Conservation (phyloP, 2,888 invertebrate species). For the Rosalia funebris region DNA sequence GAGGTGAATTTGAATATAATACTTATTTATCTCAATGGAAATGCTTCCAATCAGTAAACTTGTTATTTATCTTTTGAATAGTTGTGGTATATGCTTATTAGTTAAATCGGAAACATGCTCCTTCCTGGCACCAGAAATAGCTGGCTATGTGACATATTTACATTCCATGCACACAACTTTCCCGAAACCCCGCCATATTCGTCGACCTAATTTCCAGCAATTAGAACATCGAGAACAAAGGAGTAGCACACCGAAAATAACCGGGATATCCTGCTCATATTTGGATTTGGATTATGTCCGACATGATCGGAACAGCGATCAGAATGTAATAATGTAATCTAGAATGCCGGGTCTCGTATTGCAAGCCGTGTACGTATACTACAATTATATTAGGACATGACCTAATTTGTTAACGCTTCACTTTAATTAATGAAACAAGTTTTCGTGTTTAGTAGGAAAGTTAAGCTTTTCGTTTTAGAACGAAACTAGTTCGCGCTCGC, state of each 20-base stretch:
- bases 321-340: constrained; percentile 36
- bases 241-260: constrained; percentile 11
- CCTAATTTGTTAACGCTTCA: constrained; percentile 8
- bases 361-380: background rate
- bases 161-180: background rate
- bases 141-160: background rate
- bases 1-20: no score
- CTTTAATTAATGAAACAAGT: constrained; percentile 12
- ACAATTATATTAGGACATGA: constrained; percentile 9
- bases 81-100: no score
- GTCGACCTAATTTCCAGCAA: no score
- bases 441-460: background rate
- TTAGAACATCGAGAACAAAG: constrained; percentile 12
- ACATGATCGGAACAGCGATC: constrained; percentile 33
- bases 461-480: background rate
- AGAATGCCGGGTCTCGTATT: background rate
- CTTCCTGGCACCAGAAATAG: no score
- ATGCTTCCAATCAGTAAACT: no score
- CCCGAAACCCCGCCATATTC: background rate
- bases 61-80: no score
- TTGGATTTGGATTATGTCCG: constrained; percentile 29
- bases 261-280: constrained; percentile 14
- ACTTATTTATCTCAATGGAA: no score
- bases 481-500: background rate
- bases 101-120: no score